Conservation (phyloP, 1,140 invertebrate species). For the Tyrophagus putrescentiae region DNA sequence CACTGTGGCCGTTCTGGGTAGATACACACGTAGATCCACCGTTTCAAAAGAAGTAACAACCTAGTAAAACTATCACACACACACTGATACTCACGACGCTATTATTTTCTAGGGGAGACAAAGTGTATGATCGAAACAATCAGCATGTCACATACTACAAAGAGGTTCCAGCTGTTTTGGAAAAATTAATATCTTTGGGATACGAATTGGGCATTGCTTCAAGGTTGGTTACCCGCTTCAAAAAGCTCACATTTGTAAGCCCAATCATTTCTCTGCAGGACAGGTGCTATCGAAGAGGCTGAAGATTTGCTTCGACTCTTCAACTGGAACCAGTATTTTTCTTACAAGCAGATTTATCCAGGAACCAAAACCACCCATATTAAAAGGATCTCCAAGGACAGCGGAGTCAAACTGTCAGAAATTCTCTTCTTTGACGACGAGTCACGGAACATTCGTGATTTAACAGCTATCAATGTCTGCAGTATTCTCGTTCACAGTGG, state of each 20-base stretch:
- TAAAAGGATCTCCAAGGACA: neutral
- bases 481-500: slow-evolving; percentile 21
- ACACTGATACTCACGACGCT: neutral
- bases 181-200: slow-evolving; percentile 17
- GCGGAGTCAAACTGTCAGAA: slow-evolving; percentile 28
- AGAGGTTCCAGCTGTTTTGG: slow-evolving; percentile 17
- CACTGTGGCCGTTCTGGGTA: slow-evolving; percentile 23
- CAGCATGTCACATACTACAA: slow-evolving; percentile 6
- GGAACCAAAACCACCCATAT: slow-evolving; percentile 41
- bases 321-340: slow-evolving; percentile 53
- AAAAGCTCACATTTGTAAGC: neutral
- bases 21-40: slow-evolving; percentile 21
- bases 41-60: slow-evolving; percentile 6
- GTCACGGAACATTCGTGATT: slow-evolving; percentile 43
- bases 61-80: neutral
- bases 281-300: slow-evolving; percentile 47
- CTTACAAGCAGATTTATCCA: slow-evolving; percentile 57
- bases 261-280: slow-evolving; percentile 33
- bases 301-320: slow-evolving; percentile 48
- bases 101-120: neutral
- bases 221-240: neutral
- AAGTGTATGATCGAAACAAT: slow-evolving; percentile 11
- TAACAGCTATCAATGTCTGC: slow-evolving; percentile 37
- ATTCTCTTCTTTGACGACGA: slow-evolving; percentile 60
- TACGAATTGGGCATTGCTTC: slow-evolving; percentile 20